Base-by-base conservation (phyloP, 2,888 invertebrate species). In the Halocaridina rubra region DNA sequence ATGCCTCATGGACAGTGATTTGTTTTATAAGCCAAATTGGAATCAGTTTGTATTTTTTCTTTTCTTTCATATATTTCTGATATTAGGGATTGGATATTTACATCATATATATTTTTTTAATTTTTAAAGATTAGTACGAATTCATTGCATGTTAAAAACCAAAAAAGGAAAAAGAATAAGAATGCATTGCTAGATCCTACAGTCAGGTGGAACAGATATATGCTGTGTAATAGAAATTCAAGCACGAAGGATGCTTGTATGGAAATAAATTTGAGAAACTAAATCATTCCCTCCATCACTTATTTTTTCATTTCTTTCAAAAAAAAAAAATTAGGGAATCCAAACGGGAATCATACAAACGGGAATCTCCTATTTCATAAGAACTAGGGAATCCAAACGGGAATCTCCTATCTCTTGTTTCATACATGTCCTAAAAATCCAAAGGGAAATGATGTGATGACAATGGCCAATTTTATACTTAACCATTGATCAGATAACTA, bases 381-480 rank as follows among this genome's bases (percentile, higher is more conserved):
- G 16, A n/a, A 39, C 32, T 74, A 27, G n/a, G 29, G 19, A 19
- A 74, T 27, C 39, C 76, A 76, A 76, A 76, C 76, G 76, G 76
- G 76, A 76, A 76, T 76, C 76, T 53, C 30, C 29, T 19, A 76
- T 16, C 16, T 16, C 10, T 13, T 76, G 30, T 76, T 76, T 76
- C 76, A 30, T 76, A 59, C 76, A 76, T 59, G 59, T 30, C 59
- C 46, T 53, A 46, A 59, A 53, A 53, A 27, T 53, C 67, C 19
- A 29, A 53, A n/a, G n/a, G 57, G 46, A 39, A 24, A 27, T 10
- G 24, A 30, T 32, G 59, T 76, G 30, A 59, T 76, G 59, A 57
- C 76, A 53, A 30, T 76, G 76, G 76, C 76, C 76, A 76, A n/a
- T n/a, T n/a, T 76, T 29, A 76, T 76, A 59, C 24, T 76, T 57